Evolutionary conservation across 1,140 invertebrate species (phyloP), one percentile per base, ranked within the genome.

Genomic region (Rhyzopertha dominica): DNA sequence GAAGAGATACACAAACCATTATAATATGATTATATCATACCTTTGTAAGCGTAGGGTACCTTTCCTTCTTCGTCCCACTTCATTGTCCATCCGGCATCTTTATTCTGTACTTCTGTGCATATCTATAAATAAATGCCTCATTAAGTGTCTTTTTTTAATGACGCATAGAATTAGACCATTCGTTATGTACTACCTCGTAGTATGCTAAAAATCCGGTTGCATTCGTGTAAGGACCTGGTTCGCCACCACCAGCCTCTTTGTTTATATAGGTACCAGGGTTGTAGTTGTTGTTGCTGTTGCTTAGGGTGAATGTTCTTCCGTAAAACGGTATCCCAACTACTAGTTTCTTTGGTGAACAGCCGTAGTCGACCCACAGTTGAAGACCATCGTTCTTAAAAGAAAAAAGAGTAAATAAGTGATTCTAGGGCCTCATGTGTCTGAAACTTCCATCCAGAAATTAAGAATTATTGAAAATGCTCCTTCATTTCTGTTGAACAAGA

Each of bases 251-350:
- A 14, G 85, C 86, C 66, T 89, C 85, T 66, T 90, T 91, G 58
- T 89, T 87, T 49, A 90, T 88, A 54, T 85, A 87, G 8, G 88
- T 87, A 26, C 88, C 86, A 20, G 86, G 73, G 26, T 81, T 78
- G 58, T 88, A 86, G 66, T 89, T 85, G 42, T 74, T 88, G 58
- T 90, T 90, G n/a, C 84, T 80, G 26, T 75, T 74, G 37, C 80
- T 81, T 10, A 94, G 67, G 1, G 84, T 90, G 59, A 82, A 95
- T 2, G 81, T 84, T 34, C 87, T 78, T 1, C 89, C 90, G 56
- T 93, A 93, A 63, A 89, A 87, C 1, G 89, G 86, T 23, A 92
- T 74, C 8, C 90, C 90, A 14, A 95, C 83, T 1, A 95, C 80
- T 12, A 96, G 70, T 66, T 95, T 94, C 55, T 90, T 82, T 4